These are phyloP conservation scores for Hetaerina americana DNA, from an alignment of 1,140 invertebrate genomes.

Conservation along the genomic window DNA sequence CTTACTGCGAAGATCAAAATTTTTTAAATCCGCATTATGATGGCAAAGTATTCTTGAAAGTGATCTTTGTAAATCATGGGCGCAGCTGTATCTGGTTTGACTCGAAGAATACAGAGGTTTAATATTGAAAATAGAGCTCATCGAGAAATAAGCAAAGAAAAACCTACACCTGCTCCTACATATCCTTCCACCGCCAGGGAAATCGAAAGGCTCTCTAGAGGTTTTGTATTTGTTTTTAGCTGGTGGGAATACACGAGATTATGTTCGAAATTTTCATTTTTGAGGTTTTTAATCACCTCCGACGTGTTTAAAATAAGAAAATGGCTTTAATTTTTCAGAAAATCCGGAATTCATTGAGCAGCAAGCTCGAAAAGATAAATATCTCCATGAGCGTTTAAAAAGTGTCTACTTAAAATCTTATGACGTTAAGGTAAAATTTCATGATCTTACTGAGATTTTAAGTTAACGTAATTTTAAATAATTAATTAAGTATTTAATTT, in stretches of 20 bases:
- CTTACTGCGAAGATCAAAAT: too few species aligned
- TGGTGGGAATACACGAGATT: background rate
- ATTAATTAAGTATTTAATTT: slow-evolving; percentile 5
- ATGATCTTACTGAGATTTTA: slow-evolving; percentile 10
- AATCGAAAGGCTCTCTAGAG: slow-evolving; percentile 17
- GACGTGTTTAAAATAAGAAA: too few species aligned
- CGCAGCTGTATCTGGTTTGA: background rate
- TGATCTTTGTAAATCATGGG: too few species aligned
- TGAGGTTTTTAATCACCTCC: background rate
- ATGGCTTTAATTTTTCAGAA: too few species aligned
- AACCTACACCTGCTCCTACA: slow-evolving; percentile 17
- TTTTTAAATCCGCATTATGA: too few species aligned
- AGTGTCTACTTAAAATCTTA: slow-evolving; percentile 52
- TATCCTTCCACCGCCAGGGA: slow-evolving; percentile 17
- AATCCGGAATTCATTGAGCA: slow-evolving; percentile 43
- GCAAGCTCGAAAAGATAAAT: slow-evolving; percentile 39
- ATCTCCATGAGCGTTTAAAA: slow-evolving; percentile 44
- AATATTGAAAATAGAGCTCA: slow-evolving; percentile 21
- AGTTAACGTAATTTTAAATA: slow-evolving; percentile 8
- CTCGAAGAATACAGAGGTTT: slow-evolving; percentile 4
- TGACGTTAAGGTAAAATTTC: slow-evolving; percentile 27
- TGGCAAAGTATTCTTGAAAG: too few species aligned
- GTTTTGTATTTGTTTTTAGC: slow-evolving; percentile 9
- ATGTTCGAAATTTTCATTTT: background rate
- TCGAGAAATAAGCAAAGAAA: slow-evolving; percentile 20